A percentile compares a stretch with the other conserved stretches of the same genome.
phyloP scores from a whole-genome alignment of 2,113 vertebrate species.

The Plestiodon gilberti region DNA sequence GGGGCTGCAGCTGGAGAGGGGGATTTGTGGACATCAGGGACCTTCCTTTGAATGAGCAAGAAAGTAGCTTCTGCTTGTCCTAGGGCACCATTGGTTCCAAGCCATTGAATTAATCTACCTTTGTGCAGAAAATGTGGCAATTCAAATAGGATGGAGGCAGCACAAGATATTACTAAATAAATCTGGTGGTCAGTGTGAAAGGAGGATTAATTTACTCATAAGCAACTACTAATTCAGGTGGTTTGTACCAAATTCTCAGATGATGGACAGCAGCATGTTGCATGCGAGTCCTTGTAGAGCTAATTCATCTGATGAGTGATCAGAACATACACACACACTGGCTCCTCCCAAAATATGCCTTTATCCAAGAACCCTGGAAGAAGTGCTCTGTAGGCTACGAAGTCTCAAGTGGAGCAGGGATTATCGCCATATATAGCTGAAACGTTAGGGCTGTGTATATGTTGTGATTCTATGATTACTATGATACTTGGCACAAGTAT shows the following conservation, averaged over 20 bases:
- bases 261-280: not conserved
- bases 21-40: not conserved
- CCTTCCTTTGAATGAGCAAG: not conserved
- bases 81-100: not conserved
- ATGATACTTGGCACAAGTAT: not conserved
- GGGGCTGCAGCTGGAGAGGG: not conserved
- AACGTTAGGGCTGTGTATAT: not conserved
- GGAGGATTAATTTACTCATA: conserved; percentile 13
- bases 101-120: not conserved
- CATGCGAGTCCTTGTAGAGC: not conserved
- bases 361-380: not conserved
- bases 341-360: not conserved
- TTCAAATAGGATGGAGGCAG: not conserved
- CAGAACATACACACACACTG: not conserved
- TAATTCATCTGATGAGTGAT: not conserved
- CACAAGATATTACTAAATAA: not conserved
- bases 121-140: not conserved
- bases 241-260: not conserved
- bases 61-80: not conserved
- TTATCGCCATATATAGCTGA: not conserved
- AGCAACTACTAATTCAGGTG: not conserved
- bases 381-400: conserved; percentile 3
- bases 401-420: conserved; percentile 2
- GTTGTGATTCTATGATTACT: not conserved
- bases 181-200: not conserved